These are phyloP conservation scores for Agrotis segetum DNA, from an alignment of 2,888 invertebrate species.

Conservation along the genomic window DNA sequence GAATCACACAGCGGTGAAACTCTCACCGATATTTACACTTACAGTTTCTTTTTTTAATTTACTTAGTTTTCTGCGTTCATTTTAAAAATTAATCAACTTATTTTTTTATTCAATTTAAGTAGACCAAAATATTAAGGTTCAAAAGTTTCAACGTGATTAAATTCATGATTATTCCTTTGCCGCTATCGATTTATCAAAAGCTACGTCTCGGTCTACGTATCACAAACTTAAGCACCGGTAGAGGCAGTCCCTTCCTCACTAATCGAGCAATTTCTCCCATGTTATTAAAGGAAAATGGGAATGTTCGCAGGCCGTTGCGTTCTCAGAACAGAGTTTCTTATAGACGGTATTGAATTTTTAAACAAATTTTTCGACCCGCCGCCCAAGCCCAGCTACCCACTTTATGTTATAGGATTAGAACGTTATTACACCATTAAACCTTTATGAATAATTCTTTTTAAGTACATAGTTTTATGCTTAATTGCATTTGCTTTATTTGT, in stretches of 20 bases:
- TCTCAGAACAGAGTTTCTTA: slow-evolving; percentile 86
- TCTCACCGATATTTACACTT: not conserved
- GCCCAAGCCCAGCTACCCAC: slow-evolving; percentile 75
- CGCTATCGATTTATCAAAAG: slow-evolving; percentile 65
- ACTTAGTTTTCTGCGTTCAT: not conserved
- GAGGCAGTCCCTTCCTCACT: slow-evolving; percentile 82
- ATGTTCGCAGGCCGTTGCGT: slow-evolving; percentile 89
- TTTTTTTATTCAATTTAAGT: not conserved
- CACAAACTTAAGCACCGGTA: slow-evolving; percentile 77
- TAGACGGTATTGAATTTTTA: slow-evolving; percentile 90
- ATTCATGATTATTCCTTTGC: slow-evolving; percentile 37
- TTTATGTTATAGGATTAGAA: slow-evolving; percentile 86
- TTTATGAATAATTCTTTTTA: slow-evolving; percentile 77
- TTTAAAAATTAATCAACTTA: not conserved
- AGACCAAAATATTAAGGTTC: not conserved
- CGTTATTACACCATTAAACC: slow-evolving; percentile 83
- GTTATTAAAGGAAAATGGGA: slow-evolving; percentile 89
- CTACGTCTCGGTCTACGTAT: slow-evolving; percentile 73
- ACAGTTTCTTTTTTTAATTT: not conserved
- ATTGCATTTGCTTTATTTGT: slow-evolving; percentile 45
- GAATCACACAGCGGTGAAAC: slow-evolving; percentile 8
- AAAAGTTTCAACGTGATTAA: slow-evolving; percentile 10
- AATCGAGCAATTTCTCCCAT: slow-evolving; percentile 89
- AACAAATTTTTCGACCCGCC: slow-evolving; percentile 87
- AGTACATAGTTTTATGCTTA: slow-evolving; percentile 59